Evolutionary conservation across 2,113 vertebrate species (phyloP).

Genomic region (Ascaphus truei): DNA sequence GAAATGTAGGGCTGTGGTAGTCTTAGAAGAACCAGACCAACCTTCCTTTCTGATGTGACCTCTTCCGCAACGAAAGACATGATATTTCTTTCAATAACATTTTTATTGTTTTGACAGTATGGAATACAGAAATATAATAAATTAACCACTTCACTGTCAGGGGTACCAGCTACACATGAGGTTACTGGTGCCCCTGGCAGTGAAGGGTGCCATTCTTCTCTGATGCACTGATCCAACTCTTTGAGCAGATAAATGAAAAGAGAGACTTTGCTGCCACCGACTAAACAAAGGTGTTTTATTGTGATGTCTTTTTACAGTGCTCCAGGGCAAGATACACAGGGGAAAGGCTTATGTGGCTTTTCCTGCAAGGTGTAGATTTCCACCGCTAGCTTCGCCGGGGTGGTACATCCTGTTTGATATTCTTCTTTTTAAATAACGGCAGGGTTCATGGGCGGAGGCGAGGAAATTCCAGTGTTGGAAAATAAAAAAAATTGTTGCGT

Average conservation of each 20-base stretch:
- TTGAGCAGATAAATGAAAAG: slow-evolving; percentile 38
- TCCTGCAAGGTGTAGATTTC: slow-evolving; percentile 30
- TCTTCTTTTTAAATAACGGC: slow-evolving; percentile 12
- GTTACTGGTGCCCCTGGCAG: slow-evolving; percentile 2
- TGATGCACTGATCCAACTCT: slow-evolving; percentile 35
- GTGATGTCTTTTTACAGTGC: slow-evolving; percentile 46
- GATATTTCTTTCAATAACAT: slow-evolving; percentile 62
- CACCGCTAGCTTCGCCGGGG: slow-evolving; percentile 36
- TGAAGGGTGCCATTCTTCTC: slow-evolving; percentile 13
- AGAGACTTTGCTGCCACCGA: slow-evolving; percentile 51
- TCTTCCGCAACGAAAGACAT: background rate
- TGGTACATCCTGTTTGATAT: slow-evolving; percentile 25
- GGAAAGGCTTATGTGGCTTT: slow-evolving; percentile 25
- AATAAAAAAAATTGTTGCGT: slow-evolving; percentile 50
- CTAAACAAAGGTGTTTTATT: slow-evolving; percentile 64
- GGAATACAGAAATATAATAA: slow-evolving; percentile 61
- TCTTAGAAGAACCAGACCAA: too few species aligned
- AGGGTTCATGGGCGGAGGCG: slow-evolving; percentile 22
- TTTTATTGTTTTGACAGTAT: slow-evolving; percentile 76
- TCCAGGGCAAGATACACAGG: slow-evolving; percentile 42
- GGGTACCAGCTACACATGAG: slow-evolving; percentile 12
- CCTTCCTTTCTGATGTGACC: too few species aligned
- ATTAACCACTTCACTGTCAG: slow-evolving; percentile 46
- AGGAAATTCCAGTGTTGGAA: slow-evolving; percentile 32
- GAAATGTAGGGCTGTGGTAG: too few species aligned